Conservation (phyloP, 1,140 invertebrate species). For the Ceratina calcarata region DNA sequence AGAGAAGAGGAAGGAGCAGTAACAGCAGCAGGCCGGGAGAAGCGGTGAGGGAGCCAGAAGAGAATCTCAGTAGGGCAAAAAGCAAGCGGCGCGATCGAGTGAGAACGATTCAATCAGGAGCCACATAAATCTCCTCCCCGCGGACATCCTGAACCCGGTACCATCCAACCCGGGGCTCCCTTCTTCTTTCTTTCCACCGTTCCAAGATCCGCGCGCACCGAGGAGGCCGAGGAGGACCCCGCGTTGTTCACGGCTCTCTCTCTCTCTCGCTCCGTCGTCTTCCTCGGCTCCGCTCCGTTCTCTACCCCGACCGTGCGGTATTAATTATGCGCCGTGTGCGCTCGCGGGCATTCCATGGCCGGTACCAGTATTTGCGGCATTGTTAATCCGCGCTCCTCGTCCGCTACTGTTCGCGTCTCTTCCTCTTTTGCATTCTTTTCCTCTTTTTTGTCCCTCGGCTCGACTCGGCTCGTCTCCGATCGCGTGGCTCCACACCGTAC, state of each 20-base stretch:
- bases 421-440: not conserved
- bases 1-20: conserved; percentile 24
- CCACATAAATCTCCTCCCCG: conserved; percentile 80
- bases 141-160: conserved; percentile 76
- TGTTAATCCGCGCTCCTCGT: conserved; percentile 77
- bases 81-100: conserved; percentile 79
- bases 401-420: conserved; percentile 75
- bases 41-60: conserved; percentile 24
- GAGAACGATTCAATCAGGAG: conserved; percentile 82
- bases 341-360: conserved; percentile 77
- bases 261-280: conserved; percentile 54
- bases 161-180: conserved; percentile 52
- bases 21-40: not conserved
- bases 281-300: conserved; percentile 23
- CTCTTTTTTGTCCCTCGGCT: not conserved
- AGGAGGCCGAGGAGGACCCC: not conserved
- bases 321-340: conserved; percentile 80
- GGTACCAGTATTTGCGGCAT: conserved; percentile 79
- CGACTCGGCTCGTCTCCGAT: not conserved
- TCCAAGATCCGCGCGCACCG: conserved; percentile 50
- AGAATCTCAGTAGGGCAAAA: conserved; percentile 69
- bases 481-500: conserved; percentile 1
- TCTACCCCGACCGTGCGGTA: conserved; percentile 64
- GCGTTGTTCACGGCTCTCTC: conserved; percentile 10
- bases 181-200: conserved; percentile 60